Percentiles rank a stretch among this genome's conserved stretches.
Conservation (phyloP, 2,888 invertebrate genomes). For the Diachrysia chrysitis region DNA sequence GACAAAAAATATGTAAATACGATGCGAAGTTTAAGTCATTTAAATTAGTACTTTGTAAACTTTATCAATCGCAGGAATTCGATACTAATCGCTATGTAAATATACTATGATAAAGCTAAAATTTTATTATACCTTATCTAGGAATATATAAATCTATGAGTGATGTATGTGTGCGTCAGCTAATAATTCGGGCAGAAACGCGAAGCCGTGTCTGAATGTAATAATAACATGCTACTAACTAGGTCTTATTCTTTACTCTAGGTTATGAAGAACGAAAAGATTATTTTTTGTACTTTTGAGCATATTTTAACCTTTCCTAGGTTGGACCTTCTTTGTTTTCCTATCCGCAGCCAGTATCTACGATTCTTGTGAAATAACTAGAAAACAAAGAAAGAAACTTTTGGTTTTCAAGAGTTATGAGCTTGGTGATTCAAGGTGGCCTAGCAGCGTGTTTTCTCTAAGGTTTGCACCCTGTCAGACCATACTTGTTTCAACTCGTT, state of each 20-base stretch:
- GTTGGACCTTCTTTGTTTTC: background rate
- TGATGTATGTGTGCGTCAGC: conserved; percentile 27
- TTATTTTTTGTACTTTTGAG: background rate
- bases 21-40: background rate
- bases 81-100: conserved; percentile 2
- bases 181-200: conserved; percentile 37
- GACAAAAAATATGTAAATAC: background rate
- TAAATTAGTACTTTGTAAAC: background rate
- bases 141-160: conserved; percentile 26
- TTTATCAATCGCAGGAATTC: conserved; percentile 5
- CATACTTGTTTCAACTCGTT: conserved; percentile 88
- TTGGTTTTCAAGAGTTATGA: conserved; percentile 43
- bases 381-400: background rate
- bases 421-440: conserved; percentile 87
- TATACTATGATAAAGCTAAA: conserved; percentile 20
- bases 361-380: background rate
- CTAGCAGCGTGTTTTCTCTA: conserved; percentile 89
- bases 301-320: background rate
- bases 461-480: conserved; percentile 90
- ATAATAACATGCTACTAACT: background rate
- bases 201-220: conserved; percentile 6
- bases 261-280: background rate
- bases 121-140: conserved; percentile 42
- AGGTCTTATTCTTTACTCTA: background rate
- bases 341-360: background rate